Conservation (phyloP, 1,140 invertebrate species). For the Cydia strobilella region DNA sequence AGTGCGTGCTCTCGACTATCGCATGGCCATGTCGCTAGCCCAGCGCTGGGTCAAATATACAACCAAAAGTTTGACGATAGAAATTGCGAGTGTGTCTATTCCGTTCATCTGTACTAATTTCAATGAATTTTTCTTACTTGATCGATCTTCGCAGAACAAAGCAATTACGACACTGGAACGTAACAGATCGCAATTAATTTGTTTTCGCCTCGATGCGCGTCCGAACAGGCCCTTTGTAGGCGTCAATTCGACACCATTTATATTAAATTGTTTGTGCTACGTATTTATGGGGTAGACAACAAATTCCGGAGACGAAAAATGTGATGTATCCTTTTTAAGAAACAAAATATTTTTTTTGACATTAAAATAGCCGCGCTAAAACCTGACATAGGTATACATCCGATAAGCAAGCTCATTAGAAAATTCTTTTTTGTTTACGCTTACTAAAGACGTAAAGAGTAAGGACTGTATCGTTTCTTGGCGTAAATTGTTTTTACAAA, state of each 20-base stretch:
- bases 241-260: conserved; percentile 61
- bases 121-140: conserved; percentile 73
- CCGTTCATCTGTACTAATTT: conserved; percentile 44
- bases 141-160: conserved; percentile 67
- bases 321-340: background rate
- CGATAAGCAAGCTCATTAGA: background rate
- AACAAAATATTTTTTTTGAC: background rate
- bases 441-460: no score
- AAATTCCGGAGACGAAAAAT: conserved; percentile 35
- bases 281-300: conserved; percentile 42
- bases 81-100: background rate
- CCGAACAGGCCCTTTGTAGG: conserved; percentile 63
- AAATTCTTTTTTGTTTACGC: no score
- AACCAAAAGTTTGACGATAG: background rate
- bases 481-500: no score
- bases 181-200: conserved; percentile 75
- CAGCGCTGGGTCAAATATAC: no score
- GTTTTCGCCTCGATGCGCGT: conserved; percentile 65
- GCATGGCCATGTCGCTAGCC: no score
- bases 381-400: background rate
- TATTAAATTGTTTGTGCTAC: conserved; percentile 60
- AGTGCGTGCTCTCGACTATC: no score
- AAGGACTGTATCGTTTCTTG: no score
- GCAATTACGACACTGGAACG: conserved; percentile 65
- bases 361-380: background rate